Evolutionary conservation across 35 echinoderm and acorn worm genomes (phyloP), one percentile per base, ranked within the genome.

Genomic region (Lytechinus variegatus): DNA sequence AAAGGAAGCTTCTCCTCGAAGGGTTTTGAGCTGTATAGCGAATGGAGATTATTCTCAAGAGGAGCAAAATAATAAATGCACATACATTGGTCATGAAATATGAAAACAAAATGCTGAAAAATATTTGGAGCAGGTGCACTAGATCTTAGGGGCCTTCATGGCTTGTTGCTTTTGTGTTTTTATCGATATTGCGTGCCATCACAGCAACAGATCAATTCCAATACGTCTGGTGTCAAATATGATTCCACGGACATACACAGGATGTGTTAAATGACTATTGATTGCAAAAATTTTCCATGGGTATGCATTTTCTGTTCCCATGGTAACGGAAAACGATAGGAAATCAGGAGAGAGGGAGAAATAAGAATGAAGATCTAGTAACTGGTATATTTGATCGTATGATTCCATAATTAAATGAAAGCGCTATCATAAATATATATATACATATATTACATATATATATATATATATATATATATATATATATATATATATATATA

Each of bases 101-200:
- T 16, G 10, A 60, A 60, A 60, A 58, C 8, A 60, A 60, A 60
- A 60, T n/a, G 24, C 21, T 79, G 66, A 16, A 79, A 24, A 7
- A 79, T 16, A n/a, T 79, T 79, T 21, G 24, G 33, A 44, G 21
- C 66, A 79, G 66, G 66, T 79, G 66, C 66, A 79, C 66, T 24
- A 79, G 3, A 71, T n/a, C 33, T 44, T 14, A 5, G 66, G 24
- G n/a, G 21, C 66, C 19, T 58, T 79, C n/a, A 24, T 79, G 66
- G 66, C 66, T 24, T 79, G 61, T 24, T 16, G 19, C 61, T 24
- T 24, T 44, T 71, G 24, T 71, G 66, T n/a, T 8, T 19, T 79
- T 24, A 79, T 79, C 66, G 66, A 79, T 79, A 79, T 79, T 79
- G 66, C 66, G 66, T 79, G 66, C 66, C 66, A 79, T 24, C 66